phyloP scores from a whole-genome alignment of 2,113 vertebrate species.

The Tringa solitaria region DNA sequence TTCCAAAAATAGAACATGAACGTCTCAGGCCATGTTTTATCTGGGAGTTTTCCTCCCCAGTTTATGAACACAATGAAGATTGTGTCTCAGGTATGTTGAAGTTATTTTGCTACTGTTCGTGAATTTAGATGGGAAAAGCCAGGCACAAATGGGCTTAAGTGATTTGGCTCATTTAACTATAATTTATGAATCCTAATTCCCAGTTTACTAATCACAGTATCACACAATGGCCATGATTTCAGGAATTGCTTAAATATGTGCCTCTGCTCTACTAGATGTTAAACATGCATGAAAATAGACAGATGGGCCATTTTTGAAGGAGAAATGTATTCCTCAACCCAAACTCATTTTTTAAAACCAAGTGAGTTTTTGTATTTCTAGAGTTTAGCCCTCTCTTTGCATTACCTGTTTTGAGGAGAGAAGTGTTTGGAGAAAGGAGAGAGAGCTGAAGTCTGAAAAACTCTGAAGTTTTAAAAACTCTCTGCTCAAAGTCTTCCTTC shows the following conservation, averaged over 20 bases:
- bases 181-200: conserved; percentile 38
- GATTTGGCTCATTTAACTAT: conserved; percentile 1
- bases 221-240: conserved; percentile 22
- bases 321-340: not conserved
- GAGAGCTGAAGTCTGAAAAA: conserved; percentile 75
- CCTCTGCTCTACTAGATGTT: not conserved
- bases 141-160: conserved; percentile 7
- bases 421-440: conserved; percentile 73
- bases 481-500: conserved; percentile 74
- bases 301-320: not conserved
- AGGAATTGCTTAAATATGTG: conserved; percentile 9
- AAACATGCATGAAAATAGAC: conserved; percentile 3
- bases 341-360: not conserved
- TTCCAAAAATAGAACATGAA: not conserved
- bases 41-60: not conserved
- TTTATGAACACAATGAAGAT: not conserved
- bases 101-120: not conserved
- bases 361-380: fast-evolving
- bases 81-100: not conserved
- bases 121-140: not conserved
- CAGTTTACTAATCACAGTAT: not conserved
- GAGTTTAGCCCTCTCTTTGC: not conserved
- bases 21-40: not conserved
- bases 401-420: conserved; percentile 73
- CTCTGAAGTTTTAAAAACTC: conserved; percentile 77